Conservation (phyloP, 2,888 invertebrate genomes). For the Drosophila peninsularis region DNA sequence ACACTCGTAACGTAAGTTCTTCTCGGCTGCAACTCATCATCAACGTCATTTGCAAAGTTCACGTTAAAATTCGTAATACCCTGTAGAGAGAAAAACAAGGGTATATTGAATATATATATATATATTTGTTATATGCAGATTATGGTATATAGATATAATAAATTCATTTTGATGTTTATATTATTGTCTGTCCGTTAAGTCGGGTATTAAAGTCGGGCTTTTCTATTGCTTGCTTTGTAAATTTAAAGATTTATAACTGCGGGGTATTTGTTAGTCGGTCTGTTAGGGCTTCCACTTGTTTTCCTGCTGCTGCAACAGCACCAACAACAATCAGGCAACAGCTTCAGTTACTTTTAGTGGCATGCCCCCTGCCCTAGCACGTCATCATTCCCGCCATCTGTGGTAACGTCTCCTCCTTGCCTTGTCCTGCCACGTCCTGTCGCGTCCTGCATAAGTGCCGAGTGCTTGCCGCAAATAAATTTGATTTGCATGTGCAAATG, state of each 20-base stretch:
- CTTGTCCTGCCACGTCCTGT: conserved; percentile 47
- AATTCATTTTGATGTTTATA: background rate
- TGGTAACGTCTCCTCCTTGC: conserved; percentile 27
- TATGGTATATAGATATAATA: background rate
- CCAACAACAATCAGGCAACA: conserved; percentile 39
- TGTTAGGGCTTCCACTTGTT: background rate
- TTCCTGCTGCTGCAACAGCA: conserved; percentile 29
- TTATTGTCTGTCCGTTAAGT: no score
- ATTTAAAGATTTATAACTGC: no score
- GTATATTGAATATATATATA: background rate
- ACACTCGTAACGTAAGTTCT: conserved; percentile 22
- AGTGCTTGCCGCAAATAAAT: conserved; percentile 77
- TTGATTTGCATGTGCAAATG: conserved; percentile 81
- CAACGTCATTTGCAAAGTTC: conserved; percentile 60
- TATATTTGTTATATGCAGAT: background rate
- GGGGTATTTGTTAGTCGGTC: background rate
- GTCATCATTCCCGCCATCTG: conserved; percentile 9
- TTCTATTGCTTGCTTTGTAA: no score
- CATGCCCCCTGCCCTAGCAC: conserved; percentile 12
- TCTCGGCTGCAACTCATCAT: conserved; percentile 54
- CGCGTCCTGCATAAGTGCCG: conserved; percentile 56
- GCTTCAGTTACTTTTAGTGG: conserved; percentile 62
- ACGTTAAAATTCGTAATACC: conserved; percentile 30
- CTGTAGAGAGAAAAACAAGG: background rate
- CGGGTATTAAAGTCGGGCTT: background rate